Evolutionary conservation across 2,113 vertebrate species (phyloP).

Genomic region (Neotoma lepida): DNA sequence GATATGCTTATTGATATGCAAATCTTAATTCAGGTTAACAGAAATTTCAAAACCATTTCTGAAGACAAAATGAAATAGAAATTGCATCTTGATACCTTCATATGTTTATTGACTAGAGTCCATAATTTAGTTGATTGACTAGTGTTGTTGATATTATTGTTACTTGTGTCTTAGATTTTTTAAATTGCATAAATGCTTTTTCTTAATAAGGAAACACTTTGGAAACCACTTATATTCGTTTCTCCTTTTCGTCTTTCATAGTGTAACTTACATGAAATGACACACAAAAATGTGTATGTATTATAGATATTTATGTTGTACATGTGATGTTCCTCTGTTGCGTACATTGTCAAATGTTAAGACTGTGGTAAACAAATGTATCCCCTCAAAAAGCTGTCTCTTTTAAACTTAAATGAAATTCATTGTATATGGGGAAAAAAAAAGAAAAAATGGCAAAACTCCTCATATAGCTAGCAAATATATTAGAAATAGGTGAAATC

Average conservation of each 20-base stretch:
- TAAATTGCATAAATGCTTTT: not conserved
- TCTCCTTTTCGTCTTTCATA: not conserved
- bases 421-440: not conserved
- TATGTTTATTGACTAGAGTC: conserved; percentile 71
- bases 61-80: conserved; percentile 22
- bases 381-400: not conserved
- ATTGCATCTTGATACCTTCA: conserved; percentile 50
- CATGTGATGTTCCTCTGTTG: not conserved
- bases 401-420: not conserved
- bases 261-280: not conserved
- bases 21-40: not conserved
- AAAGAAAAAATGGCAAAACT: not conserved
- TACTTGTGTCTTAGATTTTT: not conserved
- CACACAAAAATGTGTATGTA: not conserved
- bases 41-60: not conserved
- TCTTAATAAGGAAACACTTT: conserved; percentile 8
- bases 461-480: not conserved
- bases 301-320: not conserved
- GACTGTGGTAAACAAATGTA: too few relatives aligned
- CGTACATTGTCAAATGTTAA: not conserved
- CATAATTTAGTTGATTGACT: conserved; percentile 71
- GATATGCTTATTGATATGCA: not conserved
- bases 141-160: not conserved
- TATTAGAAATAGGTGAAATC: not conserved
- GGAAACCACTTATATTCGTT: not conserved